Percentiles rank a stretch among this genome's conserved stretches.
These are phyloP conservation scores for Talpa occidentalis DNA, from an alignment of 2,113 vertebrate genomes.

Conservation along the genomic window DNA sequence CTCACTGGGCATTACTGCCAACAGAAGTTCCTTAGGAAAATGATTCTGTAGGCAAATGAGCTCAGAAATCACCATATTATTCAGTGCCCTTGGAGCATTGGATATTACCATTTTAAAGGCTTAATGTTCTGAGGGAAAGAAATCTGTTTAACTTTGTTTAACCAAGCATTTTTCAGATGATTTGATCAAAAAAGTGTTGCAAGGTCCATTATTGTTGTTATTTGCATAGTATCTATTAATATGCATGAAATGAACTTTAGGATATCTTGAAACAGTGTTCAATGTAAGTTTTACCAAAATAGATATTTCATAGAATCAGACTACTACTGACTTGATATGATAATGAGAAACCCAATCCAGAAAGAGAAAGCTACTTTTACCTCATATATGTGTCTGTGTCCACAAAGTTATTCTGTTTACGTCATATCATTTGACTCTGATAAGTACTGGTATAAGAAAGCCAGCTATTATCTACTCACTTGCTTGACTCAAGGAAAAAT, in stretches of 20 bases:
- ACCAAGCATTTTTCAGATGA: not conserved
- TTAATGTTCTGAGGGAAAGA: not conserved
- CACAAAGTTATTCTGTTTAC: not conserved
- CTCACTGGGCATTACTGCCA: not conserved
- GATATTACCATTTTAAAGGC: not conserved
- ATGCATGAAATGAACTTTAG: not conserved
- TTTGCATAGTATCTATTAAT: not conserved
- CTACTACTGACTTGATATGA: not conserved
- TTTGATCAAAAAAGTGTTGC: not conserved
- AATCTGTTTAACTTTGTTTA: conserved; percentile 26
- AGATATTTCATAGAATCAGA: not conserved
- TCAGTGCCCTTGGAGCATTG: not conserved
- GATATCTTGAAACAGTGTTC: not conserved
- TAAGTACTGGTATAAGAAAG: not conserved
- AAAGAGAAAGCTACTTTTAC: not conserved
- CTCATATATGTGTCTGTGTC: not conserved
- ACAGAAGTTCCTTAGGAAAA: not conserved
- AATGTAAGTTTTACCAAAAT: not conserved
- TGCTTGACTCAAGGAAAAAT: not conserved
- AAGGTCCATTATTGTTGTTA: not conserved
- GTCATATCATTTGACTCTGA: not conserved
- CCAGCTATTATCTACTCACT: not conserved
- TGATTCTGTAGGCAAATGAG: not conserved
- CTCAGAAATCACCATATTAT: not conserved
- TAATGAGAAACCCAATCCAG: not conserved